Percentiles rank a stretch among this genome's conserved stretches.
Evolutionary conservation across 2,888 invertebrate species (phyloP).

Genomic region (Erebia ligea): DNA sequence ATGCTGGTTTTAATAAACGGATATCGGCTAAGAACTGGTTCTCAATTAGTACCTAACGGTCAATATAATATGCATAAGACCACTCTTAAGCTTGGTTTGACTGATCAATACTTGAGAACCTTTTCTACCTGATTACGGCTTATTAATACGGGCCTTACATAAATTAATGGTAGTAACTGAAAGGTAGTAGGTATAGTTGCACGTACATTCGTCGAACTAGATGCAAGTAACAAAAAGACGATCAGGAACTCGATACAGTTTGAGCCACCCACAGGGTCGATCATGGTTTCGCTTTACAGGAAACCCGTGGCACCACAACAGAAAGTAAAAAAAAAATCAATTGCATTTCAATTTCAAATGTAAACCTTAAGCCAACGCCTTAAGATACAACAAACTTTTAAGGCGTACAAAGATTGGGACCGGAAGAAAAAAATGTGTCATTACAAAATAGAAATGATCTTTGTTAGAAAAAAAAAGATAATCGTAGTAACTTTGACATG

Average conservation of each 20-base stretch:
- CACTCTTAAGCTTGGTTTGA: too few relatives aligned
- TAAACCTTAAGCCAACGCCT: conserved; percentile 42
- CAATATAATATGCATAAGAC: too few relatives aligned
- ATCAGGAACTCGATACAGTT: conserved; percentile 61
- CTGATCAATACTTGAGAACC: too few relatives aligned
- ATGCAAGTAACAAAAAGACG: conserved; percentile 40
- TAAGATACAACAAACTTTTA: conserved; percentile 20
- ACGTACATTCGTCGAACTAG: conserved; percentile 18
- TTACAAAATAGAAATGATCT: conserved; percentile 15
- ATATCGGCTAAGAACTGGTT: too few relatives aligned
- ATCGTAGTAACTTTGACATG: conserved; percentile 17
- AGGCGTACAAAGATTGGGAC: neutral
- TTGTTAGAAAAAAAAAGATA: conserved; percentile 23
- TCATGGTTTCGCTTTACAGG: conserved; percentile 73
- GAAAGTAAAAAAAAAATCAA: conserved; percentile 13
- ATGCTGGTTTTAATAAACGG: too few relatives aligned
- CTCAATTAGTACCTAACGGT: too few relatives aligned
- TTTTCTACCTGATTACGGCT: too few relatives aligned
- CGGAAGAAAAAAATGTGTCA: conserved; percentile 28
- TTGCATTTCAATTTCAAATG: conserved; percentile 42
- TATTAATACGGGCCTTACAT: too few relatives aligned
- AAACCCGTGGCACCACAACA: conserved; percentile 55
- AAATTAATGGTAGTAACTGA: neutral
- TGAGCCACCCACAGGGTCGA: conserved; percentile 64
- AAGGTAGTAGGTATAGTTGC: neutral